A percentile compares a stretch with the other conserved stretches of the same genome.
Evolutionary conservation across 2,888 invertebrate genomes (phyloP).

Genomic region (Chelonus formosanus): DNA sequence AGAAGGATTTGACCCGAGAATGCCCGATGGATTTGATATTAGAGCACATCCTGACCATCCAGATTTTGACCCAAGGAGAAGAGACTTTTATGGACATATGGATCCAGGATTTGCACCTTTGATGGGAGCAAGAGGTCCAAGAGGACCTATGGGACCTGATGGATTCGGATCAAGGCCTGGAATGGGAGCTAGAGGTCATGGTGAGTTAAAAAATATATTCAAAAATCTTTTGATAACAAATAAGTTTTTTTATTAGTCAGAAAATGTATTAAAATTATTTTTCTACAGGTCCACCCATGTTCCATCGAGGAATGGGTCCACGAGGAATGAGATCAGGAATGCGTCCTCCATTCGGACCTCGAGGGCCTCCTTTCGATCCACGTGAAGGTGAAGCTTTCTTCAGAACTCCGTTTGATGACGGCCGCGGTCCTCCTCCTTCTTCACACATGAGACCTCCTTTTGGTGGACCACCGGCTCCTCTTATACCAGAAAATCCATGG

Average conservation of each 20-base stretch:
- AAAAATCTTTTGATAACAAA: not conserved
- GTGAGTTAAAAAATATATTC: constrained; percentile 43
- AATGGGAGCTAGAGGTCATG: constrained; percentile 56
- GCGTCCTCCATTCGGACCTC: constrained; percentile 58
- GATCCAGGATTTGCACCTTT: constrained; percentile 58
- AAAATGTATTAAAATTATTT: constrained; percentile 1
- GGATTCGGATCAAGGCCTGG: constrained; percentile 60
- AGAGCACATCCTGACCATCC: constrained; percentile 56
- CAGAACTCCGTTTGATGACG: constrained; percentile 57
- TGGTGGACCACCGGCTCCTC: constrained; percentile 37
- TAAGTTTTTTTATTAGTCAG: not conserved
- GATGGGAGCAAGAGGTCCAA: constrained; percentile 57
- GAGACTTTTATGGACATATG: constrained; percentile 60
- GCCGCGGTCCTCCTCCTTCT: constrained; percentile 48
- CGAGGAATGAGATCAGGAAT: constrained; percentile 60
- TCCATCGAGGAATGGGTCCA: constrained; percentile 63
- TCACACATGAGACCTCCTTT: constrained; percentile 43
- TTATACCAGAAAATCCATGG: constrained; percentile 51
- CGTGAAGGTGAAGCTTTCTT: constrained; percentile 56
- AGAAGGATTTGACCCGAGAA: constrained; percentile 58
- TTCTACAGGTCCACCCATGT: constrained; percentile 60
- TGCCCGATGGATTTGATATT: constrained; percentile 56
- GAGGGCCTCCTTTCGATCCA: constrained; percentile 55
- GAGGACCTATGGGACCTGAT: constrained; percentile 61
- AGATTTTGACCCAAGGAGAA: constrained; percentile 59